A percentile compares a stretch with the other conserved stretches of the same genome.
Evolutionary conservation across 2,797 vertebrate species (phyloP).

Genomic region (Oceanodroma leucorhoa): DNA sequence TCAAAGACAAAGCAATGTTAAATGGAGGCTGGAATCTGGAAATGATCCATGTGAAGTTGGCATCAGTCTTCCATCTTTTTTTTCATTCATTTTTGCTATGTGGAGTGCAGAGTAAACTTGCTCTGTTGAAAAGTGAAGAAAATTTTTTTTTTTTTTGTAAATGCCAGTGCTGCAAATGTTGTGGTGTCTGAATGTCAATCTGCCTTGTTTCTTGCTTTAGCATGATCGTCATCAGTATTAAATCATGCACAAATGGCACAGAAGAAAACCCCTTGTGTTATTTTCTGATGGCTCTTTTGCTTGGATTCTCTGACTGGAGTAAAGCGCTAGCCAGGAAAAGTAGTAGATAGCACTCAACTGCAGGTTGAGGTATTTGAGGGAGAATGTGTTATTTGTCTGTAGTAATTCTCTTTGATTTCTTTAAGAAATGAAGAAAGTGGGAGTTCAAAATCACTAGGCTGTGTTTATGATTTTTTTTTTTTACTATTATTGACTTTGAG

Average conservation of each 20-base stretch:
- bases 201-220: background rate
- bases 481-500: background rate
- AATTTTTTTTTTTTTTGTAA: background rate
- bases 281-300: background rate
- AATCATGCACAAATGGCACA: background rate
- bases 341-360: background rate
- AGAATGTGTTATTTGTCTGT: background rate
- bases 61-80: background rate
- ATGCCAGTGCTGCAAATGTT: background rate
- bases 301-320: background rate
- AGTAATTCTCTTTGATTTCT: background rate
- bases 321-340: background rate
- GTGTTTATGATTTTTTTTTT: background rate
- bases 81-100: background rate
- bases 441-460: background rate
- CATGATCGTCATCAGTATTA: background rate
- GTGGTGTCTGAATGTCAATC: background rate
- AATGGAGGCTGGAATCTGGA: background rate
- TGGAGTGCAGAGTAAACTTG: background rate
- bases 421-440: background rate
- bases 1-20: conserved; percentile 23
- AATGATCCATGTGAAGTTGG: background rate
- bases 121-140: background rate
- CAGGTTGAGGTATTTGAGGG: background rate
- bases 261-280: background rate